phyloP scores from a whole-genome alignment of 2,113 vertebrate species.

The Tilapia sparmanii region DNA sequence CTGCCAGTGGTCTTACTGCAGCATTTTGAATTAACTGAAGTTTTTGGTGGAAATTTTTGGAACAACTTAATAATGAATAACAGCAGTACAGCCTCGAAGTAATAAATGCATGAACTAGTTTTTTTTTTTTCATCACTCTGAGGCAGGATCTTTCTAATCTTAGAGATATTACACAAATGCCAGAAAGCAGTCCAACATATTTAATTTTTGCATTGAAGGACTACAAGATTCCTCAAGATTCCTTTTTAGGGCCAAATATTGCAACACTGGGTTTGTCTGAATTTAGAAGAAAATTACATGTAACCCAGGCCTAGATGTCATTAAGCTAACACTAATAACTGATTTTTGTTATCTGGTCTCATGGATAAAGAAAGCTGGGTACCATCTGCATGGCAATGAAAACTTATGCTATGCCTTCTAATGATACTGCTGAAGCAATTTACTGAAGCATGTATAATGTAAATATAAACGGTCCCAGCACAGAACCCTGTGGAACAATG shows the following conservation, averaged over 20 bases:
- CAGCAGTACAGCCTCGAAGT: neutral
- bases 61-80: neutral
- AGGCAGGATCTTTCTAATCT: neutral
- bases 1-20: neutral
- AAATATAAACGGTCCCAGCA: neutral
- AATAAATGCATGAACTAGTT: neutral
- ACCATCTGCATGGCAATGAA: neutral
- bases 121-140: neutral
- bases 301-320: neutral
- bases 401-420: neutral
- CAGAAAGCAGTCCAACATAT: neutral
- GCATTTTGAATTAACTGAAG: neutral
- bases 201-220: neutral
- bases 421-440: neutral
- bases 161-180: neutral
- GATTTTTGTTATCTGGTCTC: neutral
- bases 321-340: neutral
- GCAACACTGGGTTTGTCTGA: neutral
- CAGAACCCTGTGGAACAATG: neutral
- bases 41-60: neutral
- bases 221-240: neutral
- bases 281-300: neutral
- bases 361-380: neutral
- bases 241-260: neutral
- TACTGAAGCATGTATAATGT: neutral